Conservation (phyloP, 1,140 invertebrate genomes). For the Ptiloglossa arizonensis region DNA sequence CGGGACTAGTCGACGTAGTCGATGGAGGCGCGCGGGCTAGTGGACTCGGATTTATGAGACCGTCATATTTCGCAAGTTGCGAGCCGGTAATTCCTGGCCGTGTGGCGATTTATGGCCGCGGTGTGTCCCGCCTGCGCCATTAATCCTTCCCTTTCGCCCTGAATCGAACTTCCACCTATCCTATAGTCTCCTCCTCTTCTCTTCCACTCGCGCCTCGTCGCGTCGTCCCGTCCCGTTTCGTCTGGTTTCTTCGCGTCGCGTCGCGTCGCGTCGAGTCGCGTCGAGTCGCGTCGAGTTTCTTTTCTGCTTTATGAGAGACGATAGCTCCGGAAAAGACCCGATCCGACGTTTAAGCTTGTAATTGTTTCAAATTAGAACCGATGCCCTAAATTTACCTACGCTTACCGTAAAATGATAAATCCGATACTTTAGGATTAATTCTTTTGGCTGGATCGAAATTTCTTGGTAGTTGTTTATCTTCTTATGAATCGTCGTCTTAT, state of each 20-base stretch:
- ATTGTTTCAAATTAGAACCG: not conserved
- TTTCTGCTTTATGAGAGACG: not conserved
- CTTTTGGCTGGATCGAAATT: too few relatives aligned
- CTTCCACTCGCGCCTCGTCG: not conserved
- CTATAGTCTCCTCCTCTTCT: constrained; percentile 37
- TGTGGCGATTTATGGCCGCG: constrained; percentile 80
- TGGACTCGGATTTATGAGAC: constrained; percentile 80
- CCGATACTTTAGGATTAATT: too few relatives aligned
- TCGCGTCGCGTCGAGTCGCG: not conserved
- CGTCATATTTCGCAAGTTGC: constrained; percentile 82
- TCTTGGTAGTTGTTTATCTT: too few relatives aligned
- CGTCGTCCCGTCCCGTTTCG: not conserved
- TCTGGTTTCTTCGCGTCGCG: not conserved
- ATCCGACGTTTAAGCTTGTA: not conserved
- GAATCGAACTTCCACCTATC: constrained; percentile 79
- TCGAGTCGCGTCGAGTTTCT: too few relatives aligned
- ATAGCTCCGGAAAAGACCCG: not conserved
- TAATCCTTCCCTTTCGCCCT: constrained; percentile 80
- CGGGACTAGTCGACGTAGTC: constrained; percentile 64
- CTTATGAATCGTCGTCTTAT: too few relatives aligned
- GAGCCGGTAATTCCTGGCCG: constrained; percentile 80
- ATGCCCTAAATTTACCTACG: too few relatives aligned
- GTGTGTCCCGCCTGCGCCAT: constrained; percentile 80
- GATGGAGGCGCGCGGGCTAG: constrained; percentile 71
- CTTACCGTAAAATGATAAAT: too few relatives aligned